A percentile compares a stretch with the other conserved stretches of the same genome.
Evolutionary conservation across 1,140 invertebrate genomes (phyloP).

Genomic region (Parasteatoda tepidariorum): DNA sequence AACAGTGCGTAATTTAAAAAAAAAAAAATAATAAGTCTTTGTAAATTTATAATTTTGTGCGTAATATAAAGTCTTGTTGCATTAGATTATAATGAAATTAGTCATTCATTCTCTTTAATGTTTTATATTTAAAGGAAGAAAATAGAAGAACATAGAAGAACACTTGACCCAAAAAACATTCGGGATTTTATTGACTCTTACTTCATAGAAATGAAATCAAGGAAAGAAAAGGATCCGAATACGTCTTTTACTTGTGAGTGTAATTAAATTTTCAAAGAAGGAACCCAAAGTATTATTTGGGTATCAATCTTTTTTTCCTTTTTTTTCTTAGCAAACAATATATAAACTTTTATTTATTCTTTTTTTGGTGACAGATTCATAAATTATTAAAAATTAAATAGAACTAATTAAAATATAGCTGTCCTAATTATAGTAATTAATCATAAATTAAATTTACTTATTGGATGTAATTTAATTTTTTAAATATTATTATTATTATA

Average conservation of each 20-base stretch:
- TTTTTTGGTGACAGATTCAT: background rate
- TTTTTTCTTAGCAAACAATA: background rate
- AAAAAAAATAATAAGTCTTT: too few species aligned
- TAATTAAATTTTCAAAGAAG: background rate
- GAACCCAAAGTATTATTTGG: background rate
- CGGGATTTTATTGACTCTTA: constrained; percentile 50
- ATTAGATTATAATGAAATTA: too few species aligned
- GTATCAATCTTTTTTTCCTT: background rate
- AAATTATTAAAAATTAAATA: background rate
- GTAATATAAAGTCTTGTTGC: too few species aligned
- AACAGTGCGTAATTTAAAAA: too few species aligned
- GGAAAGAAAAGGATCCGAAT: constrained; percentile 68
- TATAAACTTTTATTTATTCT: background rate
- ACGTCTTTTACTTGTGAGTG: background rate
- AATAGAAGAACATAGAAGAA: constrained; percentile 31
- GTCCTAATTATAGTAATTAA: background rate
- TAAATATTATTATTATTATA: background rate
- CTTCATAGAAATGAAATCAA: constrained; percentile 74
- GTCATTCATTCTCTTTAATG: too few species aligned
- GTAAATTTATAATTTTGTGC: too few species aligned
- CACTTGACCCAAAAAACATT: constrained; percentile 23
- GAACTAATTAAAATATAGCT: background rate
- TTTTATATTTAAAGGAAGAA: constrained; percentile 1
- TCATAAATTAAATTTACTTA: too few species aligned
- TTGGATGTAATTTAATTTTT: too few species aligned